phyloP scores from a whole-genome alignment of 35 echinoderm and acorn worm genomes.

The Lytechinus variegatus region DNA sequence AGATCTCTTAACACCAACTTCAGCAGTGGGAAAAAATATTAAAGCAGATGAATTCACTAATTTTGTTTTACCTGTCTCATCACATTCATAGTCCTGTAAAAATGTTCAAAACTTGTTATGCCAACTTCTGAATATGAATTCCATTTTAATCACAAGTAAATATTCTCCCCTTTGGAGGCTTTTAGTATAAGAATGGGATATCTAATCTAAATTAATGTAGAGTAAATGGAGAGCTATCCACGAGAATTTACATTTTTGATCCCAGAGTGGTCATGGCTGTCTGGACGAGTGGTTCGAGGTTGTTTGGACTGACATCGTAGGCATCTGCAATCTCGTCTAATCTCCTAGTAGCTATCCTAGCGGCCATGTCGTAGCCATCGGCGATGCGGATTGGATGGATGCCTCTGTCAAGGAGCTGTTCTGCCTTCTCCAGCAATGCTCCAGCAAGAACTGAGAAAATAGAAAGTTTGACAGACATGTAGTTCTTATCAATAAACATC shows the following conservation, averaged over 20 bases:
- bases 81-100: too few relatives aligned
- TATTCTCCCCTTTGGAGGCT: too few relatives aligned
- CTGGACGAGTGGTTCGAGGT: slow-evolving; percentile 88
- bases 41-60: too few relatives aligned
- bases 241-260: slow-evolving; percentile 92
- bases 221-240: not conserved
- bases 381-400: slow-evolving; percentile 96
- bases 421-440: slow-evolving; percentile 91
- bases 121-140: too few relatives aligned
- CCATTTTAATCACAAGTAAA: too few relatives aligned
- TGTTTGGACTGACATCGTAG: slow-evolving; percentile 78
- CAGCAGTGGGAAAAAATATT: too few relatives aligned
- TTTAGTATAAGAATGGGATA: not conserved
- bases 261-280: slow-evolving; percentile 97
- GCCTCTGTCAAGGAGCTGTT: slow-evolving; percentile 81
- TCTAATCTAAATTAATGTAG: not conserved
- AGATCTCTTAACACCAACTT: too few relatives aligned
- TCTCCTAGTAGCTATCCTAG: slow-evolving; percentile 78
- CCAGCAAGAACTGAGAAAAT: slow-evolving; percentile 78
- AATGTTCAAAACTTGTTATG: too few relatives aligned
- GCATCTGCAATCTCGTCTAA: slow-evolving; percentile 85
- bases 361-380: slow-evolving; percentile 95
- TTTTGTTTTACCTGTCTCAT: too few relatives aligned
- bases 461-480: not conserved
- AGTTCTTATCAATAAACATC: not conserved